Percentiles rank a stretch among this genome's conserved stretches.
Conservation (phyloP, 2,797 vertebrate species). For the Danio albolineatus region DNA sequence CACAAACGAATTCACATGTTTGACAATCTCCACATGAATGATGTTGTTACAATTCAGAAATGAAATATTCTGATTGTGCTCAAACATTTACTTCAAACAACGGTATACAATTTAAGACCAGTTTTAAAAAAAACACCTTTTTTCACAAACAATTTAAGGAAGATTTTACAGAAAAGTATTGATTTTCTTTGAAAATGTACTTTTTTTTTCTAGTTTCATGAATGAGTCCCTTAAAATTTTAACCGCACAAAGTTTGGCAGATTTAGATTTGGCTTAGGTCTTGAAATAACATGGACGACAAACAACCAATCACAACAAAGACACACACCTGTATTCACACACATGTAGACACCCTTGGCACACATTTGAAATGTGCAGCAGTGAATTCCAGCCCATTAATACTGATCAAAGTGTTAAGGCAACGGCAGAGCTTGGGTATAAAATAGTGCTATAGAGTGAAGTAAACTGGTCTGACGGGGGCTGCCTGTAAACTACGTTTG, state of each 20-base stretch:
- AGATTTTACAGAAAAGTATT: neutral
- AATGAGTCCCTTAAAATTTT: neutral
- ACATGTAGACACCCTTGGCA: conserved; percentile 70
- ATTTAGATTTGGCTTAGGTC: conserved; percentile 23
- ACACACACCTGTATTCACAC: conserved; percentile 45
- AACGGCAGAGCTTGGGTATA: conserved; percentile 82
- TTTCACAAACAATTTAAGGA: neutral
- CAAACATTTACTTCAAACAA: neutral
- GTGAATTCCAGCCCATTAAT: conserved; percentile 70
- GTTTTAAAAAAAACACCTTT: too few species aligned
- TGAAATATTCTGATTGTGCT: too few species aligned
- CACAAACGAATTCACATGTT: too few species aligned
- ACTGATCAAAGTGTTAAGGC: conserved; percentile 82
- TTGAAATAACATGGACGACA: conserved; percentile 22
- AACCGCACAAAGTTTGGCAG: conserved; percentile 27
- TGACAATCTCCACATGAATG: too few species aligned
- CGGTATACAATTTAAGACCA: neutral
- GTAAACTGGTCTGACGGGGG: conserved; percentile 65
- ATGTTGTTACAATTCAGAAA: too few species aligned
- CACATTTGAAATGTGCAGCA: conserved; percentile 72
- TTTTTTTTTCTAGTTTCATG: neutral
- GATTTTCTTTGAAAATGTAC: too few species aligned
- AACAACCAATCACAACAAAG: conserved; percentile 39
- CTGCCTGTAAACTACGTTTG: conserved; percentile 80
- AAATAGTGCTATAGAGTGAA: conserved; percentile 79